Evolutionary conservation across 53 echinoderm and acorn worm species (phyloP), one percentile per base, ranked within the genome.

Genomic region (Stichopus horrens): DNA sequence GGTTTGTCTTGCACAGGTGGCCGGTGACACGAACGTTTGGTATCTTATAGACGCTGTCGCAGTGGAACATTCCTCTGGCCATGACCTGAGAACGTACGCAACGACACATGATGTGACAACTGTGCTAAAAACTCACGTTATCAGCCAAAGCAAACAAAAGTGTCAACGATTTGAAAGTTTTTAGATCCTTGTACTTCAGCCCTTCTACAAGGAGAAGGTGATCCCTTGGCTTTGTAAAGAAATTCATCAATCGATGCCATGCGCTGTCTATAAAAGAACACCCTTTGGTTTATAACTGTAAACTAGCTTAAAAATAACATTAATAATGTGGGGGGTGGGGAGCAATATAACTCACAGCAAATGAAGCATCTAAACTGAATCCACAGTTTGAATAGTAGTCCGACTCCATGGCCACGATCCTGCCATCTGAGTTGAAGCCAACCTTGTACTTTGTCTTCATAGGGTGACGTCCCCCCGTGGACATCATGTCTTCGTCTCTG

Each of bases 1-100:
- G 83, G 52, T 97, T 95, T 67, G 98, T 97, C 57, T 94, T 95
- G 75, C 98, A 97, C 57, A 91, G 76, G 53, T 94, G 90, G 5
- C 98, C 98, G 0, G 37, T 74, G 71, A 92, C 80, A 54, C 77
- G 53, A 0, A 91, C 23, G 59, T 86, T 88, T 4, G 95, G 93
- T 71, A 97, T 84, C 23, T 90, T 89, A 89, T 97, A 97, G 57
- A 86, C 89, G 23, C 93, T 94, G 75, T 97, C 97, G 11, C 90
- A 71, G 73, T 92, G 92, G 8, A 92, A 89, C n/a, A 97, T 82
- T 58, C 94, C 97, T 67, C 95, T 86, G 51, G 92, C 93, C 71
- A 95, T 76, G 22, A 97, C 95, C 97, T 97, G 67, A 37, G 37
- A 37, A 37, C 37, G 37, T 37, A 37, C 37, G 37, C 37, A 37